Conservation (phyloP, 2,797 vertebrate species). For the Serranus cabrilla region DNA sequence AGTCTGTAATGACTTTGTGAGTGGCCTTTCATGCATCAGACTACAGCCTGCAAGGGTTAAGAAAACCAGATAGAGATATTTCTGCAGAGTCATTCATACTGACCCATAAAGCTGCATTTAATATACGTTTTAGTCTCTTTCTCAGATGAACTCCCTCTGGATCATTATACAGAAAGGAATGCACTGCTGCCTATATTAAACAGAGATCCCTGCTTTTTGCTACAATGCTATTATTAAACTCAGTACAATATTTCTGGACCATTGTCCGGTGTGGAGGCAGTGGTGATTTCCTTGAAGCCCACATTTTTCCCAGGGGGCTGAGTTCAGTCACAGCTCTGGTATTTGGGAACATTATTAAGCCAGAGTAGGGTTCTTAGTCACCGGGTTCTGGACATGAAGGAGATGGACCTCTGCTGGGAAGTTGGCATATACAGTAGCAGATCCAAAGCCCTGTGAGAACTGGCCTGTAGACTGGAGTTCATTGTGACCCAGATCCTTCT, state of each 20-base stretch:
- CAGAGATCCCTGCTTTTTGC: conserved; percentile 25
- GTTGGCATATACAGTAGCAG: conserved; percentile 56
- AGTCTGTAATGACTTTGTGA: too few relatives aligned
- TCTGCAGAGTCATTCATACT: conserved; percentile 34
- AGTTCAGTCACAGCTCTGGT: conserved; percentile 75
- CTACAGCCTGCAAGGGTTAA: conserved; percentile 17
- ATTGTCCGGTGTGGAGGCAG: conserved; percentile 50
- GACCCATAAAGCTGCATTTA: conserved; percentile 38
- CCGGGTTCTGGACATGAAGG: conserved; percentile 56
- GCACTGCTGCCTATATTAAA: conserved; percentile 39
- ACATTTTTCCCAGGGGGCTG: conserved; percentile 65
- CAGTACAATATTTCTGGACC: conserved; percentile 38
- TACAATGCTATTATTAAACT: conserved; percentile 49
- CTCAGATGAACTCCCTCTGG: conserved; percentile 23
- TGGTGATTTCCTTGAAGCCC: conserved; percentile 65
- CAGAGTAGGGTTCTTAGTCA: conserved; percentile 76
- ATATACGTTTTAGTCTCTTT: conserved; percentile 25
- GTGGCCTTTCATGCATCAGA: not conserved
- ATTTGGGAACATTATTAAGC: conserved; percentile 74
- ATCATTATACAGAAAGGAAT: conserved; percentile 38
- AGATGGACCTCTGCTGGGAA: conserved; percentile 71
- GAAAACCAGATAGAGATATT: conserved; percentile 23
- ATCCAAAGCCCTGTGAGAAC: conserved; percentile 75
- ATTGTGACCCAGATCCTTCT: conserved; percentile 47
- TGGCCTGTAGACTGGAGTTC: conserved; percentile 42